Base-by-base conservation (phyloP, 2,113 vertebrate species). In the Daboia siamensis region DNA sequence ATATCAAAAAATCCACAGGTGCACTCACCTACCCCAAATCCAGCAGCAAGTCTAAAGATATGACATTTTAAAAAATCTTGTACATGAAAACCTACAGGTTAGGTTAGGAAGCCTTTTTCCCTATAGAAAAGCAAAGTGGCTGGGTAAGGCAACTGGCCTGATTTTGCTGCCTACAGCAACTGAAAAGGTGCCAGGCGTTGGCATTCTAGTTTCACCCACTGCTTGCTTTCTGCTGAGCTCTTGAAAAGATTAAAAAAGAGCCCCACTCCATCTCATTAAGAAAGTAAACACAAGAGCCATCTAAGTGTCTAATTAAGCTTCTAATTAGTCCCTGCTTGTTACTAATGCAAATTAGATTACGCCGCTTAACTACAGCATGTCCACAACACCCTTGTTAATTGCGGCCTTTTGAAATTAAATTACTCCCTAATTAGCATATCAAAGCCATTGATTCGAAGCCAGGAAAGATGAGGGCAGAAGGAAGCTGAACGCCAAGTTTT, bases 301-400 rank as follows among this genome's bases (percentile, higher is more conserved):
- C 99, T 99, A 99, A 99, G 99, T 99, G 99, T 99, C 99, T 99
- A 99, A 99, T 99, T 99, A 99, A 99, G 98, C 98, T 98, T 98
- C 99, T 99, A 99, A 99, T 99, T 99, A 99, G 99, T 99, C 99
- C 98, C 98, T 97, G 99, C 99, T 99, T 99, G 99, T 99, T 99
- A 99, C 99, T 99, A 99, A 99, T 99, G 99, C 99, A 99, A 99
- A 99, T 99, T 99, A 99, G 99, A 99, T 99, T 99, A 99, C 98
- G 97, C 98, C 97, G 98, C 99, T 99, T 99, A 99, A 99, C 99
- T 99, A 99, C 99, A 98, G 99, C 99, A 98, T 99, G 99, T 99
- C 99, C 99, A 99, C 99, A 99, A 99, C 98, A 98, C 98, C 98
- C 98, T 98, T 99, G 99, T 99, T 99, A 99, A 99, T 99, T 99